Base-by-base conservation (phyloP, 2,797 vertebrate genomes). In the Enteromius paludinosus region DNA sequence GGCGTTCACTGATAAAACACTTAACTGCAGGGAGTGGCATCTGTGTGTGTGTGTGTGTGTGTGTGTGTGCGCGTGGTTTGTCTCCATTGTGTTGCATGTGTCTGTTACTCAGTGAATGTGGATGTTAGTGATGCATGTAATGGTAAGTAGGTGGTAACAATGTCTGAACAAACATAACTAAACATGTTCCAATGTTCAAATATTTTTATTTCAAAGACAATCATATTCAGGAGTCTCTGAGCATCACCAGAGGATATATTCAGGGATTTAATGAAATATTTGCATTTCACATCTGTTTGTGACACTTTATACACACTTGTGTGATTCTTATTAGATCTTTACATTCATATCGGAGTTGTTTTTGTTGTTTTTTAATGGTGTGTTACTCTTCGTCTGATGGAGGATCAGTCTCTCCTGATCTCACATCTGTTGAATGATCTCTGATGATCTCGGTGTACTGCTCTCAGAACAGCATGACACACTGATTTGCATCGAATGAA, bases 401-500 rank as follows among this genome's bases (percentile, higher is more conserved):
- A 9, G 38, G 41, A 43, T 43, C 41, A 43, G 11, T 43, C 43
- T 43, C 43, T 43, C 43, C 11, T 43, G 11, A 43, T 12, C 35
- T 38, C 47, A 18, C 47, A 49, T 5, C 38, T 41, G 18, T 0
- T 91, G 90, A 87, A 85, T 91, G 94, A 94, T 23, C 52, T 56
- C 95, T 95, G 94, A 93, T 93, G 87, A 90, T 88, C 94, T 93
- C 92, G 93, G 93, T 93, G 94, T 93, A 94, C 20, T 20, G 52
- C 8, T 95, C 95, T 96, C 95, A 96, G 95, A 96, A 96, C 93
- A 95, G 96, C 96, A 94, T 96, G 94, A 94, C 95, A 93, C 95
- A 98, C 97, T 95, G 97, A 98, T 98, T 97, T 96, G 96, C 94
- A 95, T 94, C 94, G 96, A 95, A 94, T 95, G 96, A 96, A 94